These are phyloP conservation scores for Bruchidius siliquastri DNA, from an alignment of 2,888 invertebrate species.

Conservation along the genomic window DNA sequence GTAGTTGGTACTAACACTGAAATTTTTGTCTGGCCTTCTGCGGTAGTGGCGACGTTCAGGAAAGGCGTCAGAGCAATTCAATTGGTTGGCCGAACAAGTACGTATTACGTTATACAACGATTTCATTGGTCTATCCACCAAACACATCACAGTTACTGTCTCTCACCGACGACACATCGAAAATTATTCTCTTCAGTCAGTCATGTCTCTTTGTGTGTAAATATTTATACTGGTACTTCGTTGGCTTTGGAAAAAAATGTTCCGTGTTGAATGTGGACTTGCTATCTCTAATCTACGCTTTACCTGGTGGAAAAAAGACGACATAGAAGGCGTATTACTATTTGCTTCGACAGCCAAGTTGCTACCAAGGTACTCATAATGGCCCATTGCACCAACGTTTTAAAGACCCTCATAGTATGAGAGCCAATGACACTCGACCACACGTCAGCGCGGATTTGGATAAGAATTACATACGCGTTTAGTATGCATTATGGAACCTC, in stretches of 20 bases:
- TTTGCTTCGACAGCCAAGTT: too few species aligned
- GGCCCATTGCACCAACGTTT: too few species aligned
- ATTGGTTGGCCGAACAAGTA: slow-evolving; percentile 98
- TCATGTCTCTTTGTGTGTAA: background rate
- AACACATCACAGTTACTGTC: background rate
- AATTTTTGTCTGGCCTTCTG: slow-evolving; percentile 49
- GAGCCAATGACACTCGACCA: too few species aligned
- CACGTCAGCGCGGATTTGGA: too few species aligned
- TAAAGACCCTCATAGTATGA: too few species aligned
- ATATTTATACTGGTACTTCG: background rate
- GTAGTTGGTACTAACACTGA: slow-evolving; percentile 6
- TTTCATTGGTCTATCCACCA: background rate
- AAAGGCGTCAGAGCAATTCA: slow-evolving; percentile 99
- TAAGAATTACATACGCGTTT: too few species aligned
- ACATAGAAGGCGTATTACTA: too few species aligned
- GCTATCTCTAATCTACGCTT: too few species aligned
- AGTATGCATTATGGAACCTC: too few species aligned
- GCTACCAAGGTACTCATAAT: too few species aligned
- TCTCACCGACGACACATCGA: background rate
- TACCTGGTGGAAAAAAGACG: too few species aligned
- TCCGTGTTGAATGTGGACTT: background rate
- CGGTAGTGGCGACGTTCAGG: slow-evolving; percentile 97
- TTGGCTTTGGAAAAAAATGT: background rate
- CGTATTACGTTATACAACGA: slow-evolving; percentile 55
- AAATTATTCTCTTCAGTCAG: background rate